Evolutionary conservation across 2,888 invertebrate genomes (phyloP).

Genomic region (Celastrina argiolus): DNA sequence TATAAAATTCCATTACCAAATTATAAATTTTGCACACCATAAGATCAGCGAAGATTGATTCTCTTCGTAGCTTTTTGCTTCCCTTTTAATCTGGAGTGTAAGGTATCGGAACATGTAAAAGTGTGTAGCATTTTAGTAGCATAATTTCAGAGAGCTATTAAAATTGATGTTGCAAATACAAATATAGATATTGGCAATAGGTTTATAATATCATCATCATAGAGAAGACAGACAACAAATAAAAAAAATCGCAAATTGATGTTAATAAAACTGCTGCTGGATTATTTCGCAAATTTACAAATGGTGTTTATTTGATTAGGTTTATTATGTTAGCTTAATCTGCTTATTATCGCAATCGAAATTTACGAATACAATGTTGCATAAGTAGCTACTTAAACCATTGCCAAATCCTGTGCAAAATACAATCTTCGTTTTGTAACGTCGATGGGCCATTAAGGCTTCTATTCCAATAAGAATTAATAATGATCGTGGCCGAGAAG

Average conservation of each 20-base stretch:
- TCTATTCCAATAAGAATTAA: constrained; percentile 22
- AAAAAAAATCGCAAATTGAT: not conserved
- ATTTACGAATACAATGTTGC: constrained; percentile 14
- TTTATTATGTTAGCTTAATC: constrained; percentile 3
- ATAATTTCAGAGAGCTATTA: not conserved
- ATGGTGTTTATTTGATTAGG: constrained; percentile 1
- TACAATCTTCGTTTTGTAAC: constrained; percentile 18
- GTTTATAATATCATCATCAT: no score
- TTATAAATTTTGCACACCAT: constrained; percentile 28
- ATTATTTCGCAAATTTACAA: not conserved
- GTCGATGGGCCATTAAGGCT: constrained; percentile 16
- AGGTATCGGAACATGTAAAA: not conserved
- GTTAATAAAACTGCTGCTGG: not conserved
- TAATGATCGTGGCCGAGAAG: constrained; percentile 8
- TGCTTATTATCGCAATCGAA: constrained; percentile 6
- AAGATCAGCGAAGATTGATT: constrained; percentile 6
- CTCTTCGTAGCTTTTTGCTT: not conserved
- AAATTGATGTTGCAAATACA: not conserved
- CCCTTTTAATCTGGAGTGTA: not conserved
- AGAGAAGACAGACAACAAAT: not conserved
- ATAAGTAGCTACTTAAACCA: constrained; percentile 5
- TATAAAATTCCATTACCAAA: constrained; percentile 32
- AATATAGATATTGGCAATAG: no score
- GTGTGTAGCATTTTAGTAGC: not conserved
- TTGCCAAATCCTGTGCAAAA: constrained; percentile 19